Evolutionary conservation across 2,113 vertebrate species (phyloP).

Genomic region (Pelecanoides urinatrix): DNA sequence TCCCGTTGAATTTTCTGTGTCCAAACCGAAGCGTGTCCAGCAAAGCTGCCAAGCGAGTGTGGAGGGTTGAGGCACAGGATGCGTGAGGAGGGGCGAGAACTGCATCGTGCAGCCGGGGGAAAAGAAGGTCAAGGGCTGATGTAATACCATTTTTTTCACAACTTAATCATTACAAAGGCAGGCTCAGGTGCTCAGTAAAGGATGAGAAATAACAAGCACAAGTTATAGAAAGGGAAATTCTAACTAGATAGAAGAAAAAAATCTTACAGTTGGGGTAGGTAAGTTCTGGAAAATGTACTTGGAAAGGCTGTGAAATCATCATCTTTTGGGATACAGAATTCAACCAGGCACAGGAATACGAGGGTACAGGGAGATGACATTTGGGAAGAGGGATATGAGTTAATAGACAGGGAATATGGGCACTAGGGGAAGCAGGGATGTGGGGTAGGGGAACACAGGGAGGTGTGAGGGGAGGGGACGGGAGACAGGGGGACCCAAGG

Average conservation of each 20-base stretch:
- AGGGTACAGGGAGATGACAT: neutral
- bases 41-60: neutral
- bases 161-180: neutral
- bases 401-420: neutral
- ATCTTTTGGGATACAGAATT: neutral
- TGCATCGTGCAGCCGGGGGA: neutral
- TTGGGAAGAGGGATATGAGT: neutral
- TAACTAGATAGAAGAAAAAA: neutral
- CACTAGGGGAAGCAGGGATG: fast-evolving
- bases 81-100: neutral
- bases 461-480: too few species aligned
- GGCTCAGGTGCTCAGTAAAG: neutral
- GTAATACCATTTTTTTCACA: neutral
- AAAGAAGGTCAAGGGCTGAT: neutral
- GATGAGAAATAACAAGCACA: neutral
- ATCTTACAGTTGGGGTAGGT: neutral
- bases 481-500: neutral
- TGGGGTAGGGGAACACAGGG: neutral
- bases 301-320: neutral
- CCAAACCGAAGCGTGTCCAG: neutral
- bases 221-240: neutral
- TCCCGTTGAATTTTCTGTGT: neutral
- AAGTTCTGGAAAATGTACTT: neutral
- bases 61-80: neutral
- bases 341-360: fast-evolving